Conservation (phyloP, 53 echinoderm and acorn worm species). For the Mesocentrotus franciscanus region DNA sequence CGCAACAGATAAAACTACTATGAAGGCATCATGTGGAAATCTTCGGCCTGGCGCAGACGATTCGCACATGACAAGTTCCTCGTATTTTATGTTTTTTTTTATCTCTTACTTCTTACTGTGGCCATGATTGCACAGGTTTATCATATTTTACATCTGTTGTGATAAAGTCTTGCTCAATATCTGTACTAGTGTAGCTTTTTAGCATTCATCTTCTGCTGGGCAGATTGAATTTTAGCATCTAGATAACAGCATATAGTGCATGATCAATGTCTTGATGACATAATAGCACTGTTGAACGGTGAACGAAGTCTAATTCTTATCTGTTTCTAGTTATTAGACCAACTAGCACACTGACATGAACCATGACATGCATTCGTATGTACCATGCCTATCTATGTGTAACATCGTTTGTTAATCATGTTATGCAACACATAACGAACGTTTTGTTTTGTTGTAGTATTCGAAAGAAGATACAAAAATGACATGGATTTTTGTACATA, state of each 20-base stretch:
- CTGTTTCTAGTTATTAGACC: background rate
- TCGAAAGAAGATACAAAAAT: background rate
- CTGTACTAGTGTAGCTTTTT: conserved; percentile 16
- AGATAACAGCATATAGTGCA: conserved; percentile 1
- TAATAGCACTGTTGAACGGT: conserved; percentile 21
- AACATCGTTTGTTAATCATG: background rate
- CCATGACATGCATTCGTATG: background rate
- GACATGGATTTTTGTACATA: conserved; percentile 8
- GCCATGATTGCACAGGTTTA: background rate
- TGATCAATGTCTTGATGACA: background rate
- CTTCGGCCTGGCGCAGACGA: conserved; percentile 24
- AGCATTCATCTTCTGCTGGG: conserved; percentile 39
- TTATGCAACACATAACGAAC: background rate
- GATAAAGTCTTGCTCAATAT: background rate
- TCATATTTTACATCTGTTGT: background rate
- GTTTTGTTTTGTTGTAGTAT: background rate
- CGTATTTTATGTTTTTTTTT: background rate
- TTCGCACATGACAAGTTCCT: background rate
- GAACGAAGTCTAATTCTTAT: background rate
- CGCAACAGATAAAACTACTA: background rate
- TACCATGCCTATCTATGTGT: background rate
- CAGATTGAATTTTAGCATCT: conserved; percentile 41
- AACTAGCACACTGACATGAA: background rate
- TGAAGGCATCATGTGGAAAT: background rate
- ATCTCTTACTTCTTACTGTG: background rate